Percentiles rank a stretch among this genome's conserved stretches.
phyloP scores from a whole-genome alignment of 2,113 vertebrate genomes.

The Argyrosomus japonicus region DNA sequence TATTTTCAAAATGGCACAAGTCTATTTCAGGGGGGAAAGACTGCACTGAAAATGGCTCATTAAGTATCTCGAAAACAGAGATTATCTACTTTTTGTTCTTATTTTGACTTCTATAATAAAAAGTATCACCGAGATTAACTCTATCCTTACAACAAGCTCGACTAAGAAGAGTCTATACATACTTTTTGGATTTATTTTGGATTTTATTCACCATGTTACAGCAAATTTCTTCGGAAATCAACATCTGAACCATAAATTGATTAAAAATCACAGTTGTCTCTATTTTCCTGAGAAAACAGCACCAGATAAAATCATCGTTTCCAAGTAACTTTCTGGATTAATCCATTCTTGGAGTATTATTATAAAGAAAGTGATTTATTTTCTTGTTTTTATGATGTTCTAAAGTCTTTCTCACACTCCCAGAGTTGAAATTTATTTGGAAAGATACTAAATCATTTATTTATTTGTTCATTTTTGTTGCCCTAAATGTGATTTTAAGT shows the following conservation, averaged over 20 bases:
- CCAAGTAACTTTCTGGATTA: neutral
- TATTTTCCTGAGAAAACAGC: no score
- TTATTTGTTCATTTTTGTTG: neutral
- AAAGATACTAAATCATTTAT: neutral
- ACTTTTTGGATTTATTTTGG: neutral
- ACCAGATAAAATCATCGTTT: neutral
- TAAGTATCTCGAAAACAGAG: neutral
- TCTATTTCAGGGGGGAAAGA: neutral
- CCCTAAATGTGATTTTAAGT: neutral
- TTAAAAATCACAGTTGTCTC: neutral
- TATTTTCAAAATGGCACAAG: conserved; percentile 26
- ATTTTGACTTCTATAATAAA: neutral
- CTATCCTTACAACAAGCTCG: neutral
- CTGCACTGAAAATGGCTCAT: neutral
- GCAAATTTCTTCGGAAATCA: neutral
- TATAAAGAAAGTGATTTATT: neutral
- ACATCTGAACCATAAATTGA: no score
- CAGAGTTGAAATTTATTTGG: no score
- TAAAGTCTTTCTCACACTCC: neutral
- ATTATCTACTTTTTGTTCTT: neutral
- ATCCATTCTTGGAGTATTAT: neutral
- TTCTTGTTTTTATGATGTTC: neutral
- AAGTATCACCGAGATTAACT: neutral
- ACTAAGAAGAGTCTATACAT: neutral
- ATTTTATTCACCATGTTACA: neutral